Base-by-base conservation (phyloP, 2,797 vertebrate species). In the Lagocephalus sceleratus region DNA sequence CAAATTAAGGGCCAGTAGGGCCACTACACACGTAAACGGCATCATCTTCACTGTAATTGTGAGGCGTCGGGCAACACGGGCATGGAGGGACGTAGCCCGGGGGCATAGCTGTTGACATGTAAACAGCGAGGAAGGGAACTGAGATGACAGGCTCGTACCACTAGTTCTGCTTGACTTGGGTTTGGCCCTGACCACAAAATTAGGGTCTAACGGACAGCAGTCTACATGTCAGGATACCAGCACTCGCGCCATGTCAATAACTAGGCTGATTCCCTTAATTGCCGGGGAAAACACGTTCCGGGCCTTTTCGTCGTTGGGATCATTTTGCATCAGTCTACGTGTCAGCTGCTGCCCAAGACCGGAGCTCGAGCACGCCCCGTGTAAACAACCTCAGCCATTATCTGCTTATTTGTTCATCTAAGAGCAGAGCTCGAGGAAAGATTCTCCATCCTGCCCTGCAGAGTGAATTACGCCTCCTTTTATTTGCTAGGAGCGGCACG, bases 1-100 rank as follows among this genome's bases (percentile, higher is more conserved):
- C 80, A 88, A 89, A 91, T 85, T 84, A 85, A 85, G 74, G 79
- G 77, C 71, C 82, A 71, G 76, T 47, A 60, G 62, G 79, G 71
- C 61, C 32, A 48, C 60, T 29, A 54, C 68, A 47, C 60, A 70
- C 52, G 76, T 79, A 85, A 87, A 87, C 72, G 63, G 74, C 78
- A 50, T 73, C 78, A 49, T 87, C 82, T 78, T 83, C 73, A 48
- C 74, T 38, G 73, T 88, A 85, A 86, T 81, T 78, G 81, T 61
- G 64, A 60, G 68, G 77, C 52, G 75, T 75, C 70, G 51, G 77
- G 75, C 63, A 66, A 74, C 67, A 51, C 16, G 21, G 66, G 54
- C 64, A 60, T 68, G 66, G 58, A 77, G 78, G 85, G 77, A 78
- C 71, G 0, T 77, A 82, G 64, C 88, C 86, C 40, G 1, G 22